Percentiles rank a stretch among this genome's conserved stretches.
These are phyloP conservation scores for Syngnathus scovelli DNA, from an alignment of 2,113 vertebrate genomes.

Conservation along the genomic window DNA sequence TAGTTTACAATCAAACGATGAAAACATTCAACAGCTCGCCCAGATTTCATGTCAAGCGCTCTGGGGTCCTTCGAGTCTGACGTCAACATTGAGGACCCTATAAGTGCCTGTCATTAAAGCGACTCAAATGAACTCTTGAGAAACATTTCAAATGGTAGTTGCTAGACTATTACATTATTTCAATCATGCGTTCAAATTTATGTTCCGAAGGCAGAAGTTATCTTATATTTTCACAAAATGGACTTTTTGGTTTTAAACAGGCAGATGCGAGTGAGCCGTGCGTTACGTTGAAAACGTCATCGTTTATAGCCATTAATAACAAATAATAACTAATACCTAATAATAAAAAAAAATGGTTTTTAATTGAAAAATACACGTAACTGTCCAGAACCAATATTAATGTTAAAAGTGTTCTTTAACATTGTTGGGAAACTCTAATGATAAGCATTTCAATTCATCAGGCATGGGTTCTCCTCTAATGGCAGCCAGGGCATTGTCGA, in stretches of 20 bases:
- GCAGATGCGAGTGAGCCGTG: neutral
- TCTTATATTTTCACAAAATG: no score
- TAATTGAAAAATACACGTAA: neutral
- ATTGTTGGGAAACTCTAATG: neutral
- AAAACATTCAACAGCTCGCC: neutral
- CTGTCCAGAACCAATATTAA: neutral
- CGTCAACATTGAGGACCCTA: neutral
- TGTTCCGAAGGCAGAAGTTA: no score
- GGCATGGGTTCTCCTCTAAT: conserved; percentile 42
- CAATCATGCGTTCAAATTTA: neutral
- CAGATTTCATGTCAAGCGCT: conserved; percentile 23
- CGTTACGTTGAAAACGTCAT: neutral
- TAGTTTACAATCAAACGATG: no score
- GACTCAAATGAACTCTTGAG: neutral
- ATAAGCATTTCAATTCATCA: conserved; percentile 47
- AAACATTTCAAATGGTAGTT: neutral
- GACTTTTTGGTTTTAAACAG: neutral
- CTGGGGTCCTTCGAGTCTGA: conserved; percentile 3
- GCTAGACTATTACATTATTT: neutral
- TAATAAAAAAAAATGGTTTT: neutral
- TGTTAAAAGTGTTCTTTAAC: neutral
- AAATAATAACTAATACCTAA: neutral
- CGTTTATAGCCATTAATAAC: no score
- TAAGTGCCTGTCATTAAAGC: neutral
- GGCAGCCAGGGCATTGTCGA: conserved; percentile 52